Base-by-base conservation (phyloP, 2,113 vertebrate species). In the Amphiprion percula region DNA sequence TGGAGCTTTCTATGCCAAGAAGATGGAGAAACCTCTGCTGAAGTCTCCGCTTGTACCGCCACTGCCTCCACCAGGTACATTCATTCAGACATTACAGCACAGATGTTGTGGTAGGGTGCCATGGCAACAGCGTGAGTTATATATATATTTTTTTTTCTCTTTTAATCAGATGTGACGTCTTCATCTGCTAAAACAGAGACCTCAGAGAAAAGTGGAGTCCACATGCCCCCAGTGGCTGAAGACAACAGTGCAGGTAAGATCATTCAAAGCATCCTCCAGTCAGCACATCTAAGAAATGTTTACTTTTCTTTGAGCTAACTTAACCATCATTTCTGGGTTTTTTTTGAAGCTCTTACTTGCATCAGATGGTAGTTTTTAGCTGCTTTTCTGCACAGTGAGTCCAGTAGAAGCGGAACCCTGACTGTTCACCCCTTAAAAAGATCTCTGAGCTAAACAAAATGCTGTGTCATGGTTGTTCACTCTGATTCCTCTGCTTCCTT, bases 1-100 rank as follows among this genome's bases (percentile, higher is more conserved):
- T 5, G 98, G 98, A 15, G 98, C 97, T 60, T 99, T 99, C 91
- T 99, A 99, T 1, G 97, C 97, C 87, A 98, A 98, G 93, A 99
- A 96, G 95, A 99, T 99, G 97, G 97, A 99, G 90, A 98, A 95
- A 88, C 95, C 96, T 46, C 69, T 96, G 91, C 94, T 99, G 80
- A 97, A 94, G 91, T 95, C 95, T 67, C 94, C 94, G 37, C 77
- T 94, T 71, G 80, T 91, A 17, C 79, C 63, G 16, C 87, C 90
- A 84, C 92, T 75, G 26, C 90, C 90, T 93, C 91, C 67, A 87
- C 89, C 95, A 94, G 84, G 96, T 96, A 80, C 15, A 5, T 64
- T 61, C 1, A 9, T 37, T 21, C 23, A 39, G 26, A 26, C 14
- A 4, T 59, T 1, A 21, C 17, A 10, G 70, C 46, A 7, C 56